Percentiles rank a stretch among this genome's conserved stretches.
Evolutionary conservation across 92 coral and sea anemone genomes (phyloP).

Genomic region (Umimayanthus chanpuru): DNA sequence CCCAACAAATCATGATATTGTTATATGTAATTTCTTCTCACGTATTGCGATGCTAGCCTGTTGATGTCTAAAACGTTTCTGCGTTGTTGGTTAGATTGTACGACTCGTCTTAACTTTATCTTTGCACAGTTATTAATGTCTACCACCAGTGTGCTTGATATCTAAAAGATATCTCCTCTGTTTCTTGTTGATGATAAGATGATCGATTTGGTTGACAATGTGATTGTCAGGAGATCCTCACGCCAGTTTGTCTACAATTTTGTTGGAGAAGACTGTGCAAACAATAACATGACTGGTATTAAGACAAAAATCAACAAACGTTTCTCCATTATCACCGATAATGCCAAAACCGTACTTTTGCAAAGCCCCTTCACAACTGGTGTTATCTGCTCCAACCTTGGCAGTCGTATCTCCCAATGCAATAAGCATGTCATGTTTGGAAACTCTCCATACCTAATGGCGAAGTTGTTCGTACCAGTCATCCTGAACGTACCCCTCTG

Average conservation of each 20-base stretch:
- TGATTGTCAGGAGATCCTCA: background rate
- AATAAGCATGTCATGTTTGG: background rate
- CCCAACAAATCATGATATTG: too few relatives aligned
- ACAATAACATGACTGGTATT: background rate
- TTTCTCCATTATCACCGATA: background rate
- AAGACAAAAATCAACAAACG: background rate
- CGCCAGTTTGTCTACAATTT: background rate
- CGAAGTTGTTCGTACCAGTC: background rate
- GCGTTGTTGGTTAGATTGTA: too few relatives aligned
- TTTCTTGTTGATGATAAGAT: too few relatives aligned
- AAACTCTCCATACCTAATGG: background rate
- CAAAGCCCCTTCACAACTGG: background rate
- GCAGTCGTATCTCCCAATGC: background rate
- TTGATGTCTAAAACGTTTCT: too few relatives aligned
- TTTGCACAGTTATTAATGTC: too few relatives aligned
- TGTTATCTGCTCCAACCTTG: background rate
- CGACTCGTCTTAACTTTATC: too few relatives aligned
- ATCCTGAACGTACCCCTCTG: background rate
- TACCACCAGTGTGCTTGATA: background rate
- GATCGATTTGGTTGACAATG: background rate
- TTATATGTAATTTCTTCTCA: background rate
- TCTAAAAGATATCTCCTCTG: too few relatives aligned
- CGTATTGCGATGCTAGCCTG: too few relatives aligned
- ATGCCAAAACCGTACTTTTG: background rate
- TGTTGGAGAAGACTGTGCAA: background rate